A percentile compares a stretch with the other conserved stretches of the same genome.
Evolutionary conservation across 2,888 invertebrate genomes (phyloP).

Genomic region (Dascillus cervinus): DNA sequence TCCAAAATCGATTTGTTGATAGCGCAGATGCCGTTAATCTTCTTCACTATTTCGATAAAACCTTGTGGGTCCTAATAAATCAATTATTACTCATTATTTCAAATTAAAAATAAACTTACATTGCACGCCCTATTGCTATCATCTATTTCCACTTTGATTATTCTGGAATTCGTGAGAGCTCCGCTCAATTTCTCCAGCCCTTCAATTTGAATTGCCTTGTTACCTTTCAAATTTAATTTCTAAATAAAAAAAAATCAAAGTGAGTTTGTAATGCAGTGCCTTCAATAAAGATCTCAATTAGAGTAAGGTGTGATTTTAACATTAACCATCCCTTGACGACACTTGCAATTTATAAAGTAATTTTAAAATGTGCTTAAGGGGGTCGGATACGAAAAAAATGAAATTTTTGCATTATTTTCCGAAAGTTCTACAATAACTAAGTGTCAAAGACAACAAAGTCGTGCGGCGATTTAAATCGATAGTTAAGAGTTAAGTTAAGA

Average conservation of each 20-base stretch:
- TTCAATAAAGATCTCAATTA: too few relatives aligned
- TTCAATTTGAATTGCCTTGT: constrained; percentile 34
- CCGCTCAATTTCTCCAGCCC: constrained; percentile 33
- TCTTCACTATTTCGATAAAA: constrained; percentile 33
- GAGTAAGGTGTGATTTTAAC: too few relatives aligned
- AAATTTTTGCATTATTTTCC: too few relatives aligned
- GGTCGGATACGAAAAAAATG: too few relatives aligned
- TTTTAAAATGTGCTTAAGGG: too few relatives aligned
- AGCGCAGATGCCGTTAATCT: constrained; percentile 33
- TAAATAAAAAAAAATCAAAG: constrained; percentile 19
- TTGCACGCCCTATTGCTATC: constrained; percentile 33
- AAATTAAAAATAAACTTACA: constrained; percentile 25
- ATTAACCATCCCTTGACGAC: too few relatives aligned
- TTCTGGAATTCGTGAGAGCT: constrained; percentile 34
- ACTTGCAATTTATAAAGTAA: too few relatives aligned
- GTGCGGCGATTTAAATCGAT: too few relatives aligned
- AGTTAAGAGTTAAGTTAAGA: too few relatives aligned
- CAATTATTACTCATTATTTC: constrained; percentile 2
- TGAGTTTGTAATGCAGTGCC: too few relatives aligned
- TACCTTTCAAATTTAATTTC: constrained; percentile 38
- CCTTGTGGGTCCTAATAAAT: constrained; percentile 31
- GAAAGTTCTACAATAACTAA: too few relatives aligned
- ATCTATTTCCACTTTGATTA: constrained; percentile 35
- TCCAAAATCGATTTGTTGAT: constrained; percentile 31
- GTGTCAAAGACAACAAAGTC: too few relatives aligned